Evolutionary conservation across 2,797 vertebrate species (phyloP), one percentile per base, ranked within the genome.

Genomic region (Paedocypris micromegethes): DNA sequence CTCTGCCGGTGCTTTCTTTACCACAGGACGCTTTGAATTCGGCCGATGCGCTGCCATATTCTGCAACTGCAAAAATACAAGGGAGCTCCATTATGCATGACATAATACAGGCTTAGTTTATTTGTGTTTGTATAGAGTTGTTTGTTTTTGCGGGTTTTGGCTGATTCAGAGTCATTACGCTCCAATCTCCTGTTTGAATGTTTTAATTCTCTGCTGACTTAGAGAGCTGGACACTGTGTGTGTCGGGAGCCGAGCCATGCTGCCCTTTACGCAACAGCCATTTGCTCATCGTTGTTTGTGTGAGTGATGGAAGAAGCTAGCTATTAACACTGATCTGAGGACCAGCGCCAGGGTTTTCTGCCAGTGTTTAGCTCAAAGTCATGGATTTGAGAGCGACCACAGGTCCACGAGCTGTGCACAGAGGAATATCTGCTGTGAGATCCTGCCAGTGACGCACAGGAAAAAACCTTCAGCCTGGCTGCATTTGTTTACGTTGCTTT

Each of bases 371-470:
- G 54, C 40, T 63, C 51, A 8, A 56, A 50, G 41, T 65, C 52
- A 40, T 23, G 65, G 65, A 52, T 49, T 57, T 63, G 63, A 9
- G 44, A 42, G 6, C 3, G 60, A 60, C 37, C 48, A 9, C 47
- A 41, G 50, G 52, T 40, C 53, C 9, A 23, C 44, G 60, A 38
- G 46, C 59, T 38, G 44, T n/a, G 46, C 37, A 51, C 6, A 46
- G 63, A 69, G 61, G 55, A 60, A 70, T 54, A 50, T 65, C 62
- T 68, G 70, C 63, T 53, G 37, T 9, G 1, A 49, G 51, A 55
- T 49, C 40, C 50, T 53, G 51, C 4, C 83, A 79, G 76, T 85
- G 85, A 87, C 82, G 80, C 77, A 82, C 74, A 74, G 78, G 82
- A 78, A 86, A 87, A 23, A 83, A 81, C 77, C 77, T 74, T 75